These are phyloP conservation scores for Gallinago undulata DNA, from an alignment of 2,113 vertebrate species.

Conservation along the genomic window DNA sequence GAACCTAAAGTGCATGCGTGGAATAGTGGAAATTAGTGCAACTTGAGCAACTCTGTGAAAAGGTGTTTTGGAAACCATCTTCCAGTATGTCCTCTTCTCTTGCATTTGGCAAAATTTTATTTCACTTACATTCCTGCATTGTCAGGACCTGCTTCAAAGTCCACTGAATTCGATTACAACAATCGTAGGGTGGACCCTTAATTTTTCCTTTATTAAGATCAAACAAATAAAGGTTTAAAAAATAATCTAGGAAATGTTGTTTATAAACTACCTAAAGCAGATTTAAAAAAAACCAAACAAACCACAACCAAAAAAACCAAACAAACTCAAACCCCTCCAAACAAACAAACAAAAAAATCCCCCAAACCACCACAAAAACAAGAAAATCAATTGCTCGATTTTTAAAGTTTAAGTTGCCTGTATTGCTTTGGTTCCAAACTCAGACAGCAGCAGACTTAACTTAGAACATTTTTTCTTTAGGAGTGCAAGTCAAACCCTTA, in stretches of 20 bases:
- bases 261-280: neutral
- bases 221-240: neutral
- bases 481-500: constrained; percentile 23
- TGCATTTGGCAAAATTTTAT: neutral
- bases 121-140: neutral
- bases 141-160: neutral
- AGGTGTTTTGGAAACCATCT: neutral
- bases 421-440: neutral
- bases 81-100: neutral
- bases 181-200: neutral
- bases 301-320: too few relatives aligned
- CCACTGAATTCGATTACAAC: neutral
- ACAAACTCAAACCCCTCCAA: neutral
- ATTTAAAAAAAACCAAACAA: neutral
- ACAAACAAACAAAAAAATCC: too few relatives aligned
- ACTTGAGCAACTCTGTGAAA: neutral
- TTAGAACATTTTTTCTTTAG: neutral
- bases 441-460: neutral
- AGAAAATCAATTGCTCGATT: neutral
- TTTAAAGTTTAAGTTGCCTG: neutral
- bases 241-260: neutral
- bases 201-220: neutral
- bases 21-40: neutral
- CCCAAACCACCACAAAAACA: neutral
- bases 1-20: neutral